These are phyloP conservation scores for Dioctria rufipes DNA, from an alignment of 2,888 invertebrate species.

Conservation along the genomic window DNA sequence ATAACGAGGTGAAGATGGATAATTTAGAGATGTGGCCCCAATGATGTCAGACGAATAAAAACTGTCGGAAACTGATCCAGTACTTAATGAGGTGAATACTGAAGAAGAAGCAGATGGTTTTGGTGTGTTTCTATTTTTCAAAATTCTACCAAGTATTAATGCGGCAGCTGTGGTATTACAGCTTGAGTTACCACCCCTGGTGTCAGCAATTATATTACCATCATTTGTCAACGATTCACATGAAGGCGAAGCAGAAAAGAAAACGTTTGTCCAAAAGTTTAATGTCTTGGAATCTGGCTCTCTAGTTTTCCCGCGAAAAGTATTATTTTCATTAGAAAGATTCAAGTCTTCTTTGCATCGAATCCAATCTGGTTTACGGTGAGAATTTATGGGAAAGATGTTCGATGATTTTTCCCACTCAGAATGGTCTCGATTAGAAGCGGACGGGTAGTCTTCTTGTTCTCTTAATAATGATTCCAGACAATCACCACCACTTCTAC, in stretches of 20 bases:
- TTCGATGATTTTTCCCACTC: constrained; percentile 24
- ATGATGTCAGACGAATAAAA: constrained; percentile 47
- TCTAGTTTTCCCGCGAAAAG: constrained; percentile 7
- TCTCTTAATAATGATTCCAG: constrained; percentile 1
- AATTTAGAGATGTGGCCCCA: constrained; percentile 48
- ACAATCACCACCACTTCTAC: constrained; percentile 14
- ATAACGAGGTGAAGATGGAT: constrained; percentile 22
- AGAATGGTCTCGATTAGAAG: constrained; percentile 8
- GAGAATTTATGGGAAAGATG: neutral
- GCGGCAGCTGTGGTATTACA: constrained; percentile 32
- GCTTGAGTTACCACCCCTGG: neutral
- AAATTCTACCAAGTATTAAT: constrained; percentile 42
- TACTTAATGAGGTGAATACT: constrained; percentile 37
- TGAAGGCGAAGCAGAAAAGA: constrained; percentile 54
- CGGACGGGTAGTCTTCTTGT: neutral
- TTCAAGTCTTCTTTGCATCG: constrained; percentile 17
- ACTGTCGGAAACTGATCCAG: constrained; percentile 26
- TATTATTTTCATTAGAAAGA: constrained; percentile 14
- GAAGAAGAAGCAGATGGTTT: constrained; percentile 19
- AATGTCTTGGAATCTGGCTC: constrained; percentile 53
- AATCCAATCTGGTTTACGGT: constrained; percentile 23
- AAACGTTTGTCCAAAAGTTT: constrained; percentile 57
- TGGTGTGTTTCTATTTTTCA: constrained; percentile 43
- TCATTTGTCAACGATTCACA: constrained; percentile 52
- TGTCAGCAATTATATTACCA: neutral